phyloP scores from a whole-genome alignment of 2,113 vertebrate genomes.

The Aegotheles bennettii region DNA sequence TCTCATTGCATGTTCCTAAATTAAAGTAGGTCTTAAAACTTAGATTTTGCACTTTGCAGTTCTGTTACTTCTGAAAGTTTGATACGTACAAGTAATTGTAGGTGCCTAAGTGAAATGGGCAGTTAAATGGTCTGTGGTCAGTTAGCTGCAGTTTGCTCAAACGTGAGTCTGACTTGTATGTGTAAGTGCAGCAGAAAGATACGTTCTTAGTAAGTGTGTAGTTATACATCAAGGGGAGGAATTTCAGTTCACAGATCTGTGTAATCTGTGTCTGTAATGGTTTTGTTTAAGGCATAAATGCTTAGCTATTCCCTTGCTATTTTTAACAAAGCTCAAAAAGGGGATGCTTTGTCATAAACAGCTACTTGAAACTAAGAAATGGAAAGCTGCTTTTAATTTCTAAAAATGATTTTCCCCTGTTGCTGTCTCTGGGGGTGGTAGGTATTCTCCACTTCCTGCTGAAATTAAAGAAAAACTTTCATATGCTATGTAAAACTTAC shows the following conservation, averaged over 20 bases:
- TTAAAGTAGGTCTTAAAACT: neutral
- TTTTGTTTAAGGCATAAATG: neutral
- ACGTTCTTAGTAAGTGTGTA: neutral
- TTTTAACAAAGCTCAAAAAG: neutral
- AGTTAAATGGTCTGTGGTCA: neutral
- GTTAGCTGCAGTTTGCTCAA: neutral
- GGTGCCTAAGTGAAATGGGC: neutral
- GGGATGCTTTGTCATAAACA: neutral
- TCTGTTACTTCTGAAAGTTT: neutral
- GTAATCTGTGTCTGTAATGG: neutral
- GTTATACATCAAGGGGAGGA: neutral
- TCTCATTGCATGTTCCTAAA: neutral
- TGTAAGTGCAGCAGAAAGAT: neutral
- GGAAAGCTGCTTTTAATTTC: neutral
- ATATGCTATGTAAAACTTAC: neutral
- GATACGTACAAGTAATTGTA: neutral
- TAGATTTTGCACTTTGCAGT: neutral
- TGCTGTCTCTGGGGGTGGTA: neutral
- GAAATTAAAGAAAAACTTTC: neutral
- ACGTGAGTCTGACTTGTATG: neutral
- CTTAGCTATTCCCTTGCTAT: neutral
- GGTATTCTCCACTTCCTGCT: neutral
- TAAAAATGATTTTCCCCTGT: neutral
- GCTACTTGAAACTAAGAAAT: neutral
- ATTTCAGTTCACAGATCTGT: neutral